Evolutionary conservation across 2,113 vertebrate genomes (phyloP).

Genomic region (Herpetotheres cachinnans): DNA sequence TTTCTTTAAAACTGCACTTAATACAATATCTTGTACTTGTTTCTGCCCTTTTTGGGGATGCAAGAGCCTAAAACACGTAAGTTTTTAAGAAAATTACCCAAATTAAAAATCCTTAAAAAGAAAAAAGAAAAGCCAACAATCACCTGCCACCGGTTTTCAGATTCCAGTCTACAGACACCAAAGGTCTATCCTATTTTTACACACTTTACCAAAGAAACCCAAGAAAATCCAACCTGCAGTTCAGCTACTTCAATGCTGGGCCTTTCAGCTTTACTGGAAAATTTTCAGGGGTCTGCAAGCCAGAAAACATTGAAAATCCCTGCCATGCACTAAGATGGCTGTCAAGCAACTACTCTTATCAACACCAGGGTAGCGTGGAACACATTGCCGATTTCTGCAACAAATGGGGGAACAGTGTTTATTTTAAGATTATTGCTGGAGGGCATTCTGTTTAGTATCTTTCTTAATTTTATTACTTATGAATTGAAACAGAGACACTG

Average conservation of each 20-base stretch:
- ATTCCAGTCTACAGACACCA: neutral
- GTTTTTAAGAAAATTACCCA: neutral
- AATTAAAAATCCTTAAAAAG: neutral
- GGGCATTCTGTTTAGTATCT: neutral
- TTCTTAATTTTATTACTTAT: neutral
- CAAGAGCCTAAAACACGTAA: neutral
- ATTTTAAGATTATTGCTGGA: neutral
- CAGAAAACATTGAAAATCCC: neutral
- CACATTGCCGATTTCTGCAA: accelerated
- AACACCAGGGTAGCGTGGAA: neutral
- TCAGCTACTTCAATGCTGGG: neutral
- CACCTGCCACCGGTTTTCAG: neutral
- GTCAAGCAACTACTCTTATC: neutral
- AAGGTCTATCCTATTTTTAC: neutral
- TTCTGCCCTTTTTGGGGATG: neutral
- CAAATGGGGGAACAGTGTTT: neutral
- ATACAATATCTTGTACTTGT: neutral
- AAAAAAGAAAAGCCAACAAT: no score
- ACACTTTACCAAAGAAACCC: neutral
- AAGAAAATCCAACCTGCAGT: neutral
- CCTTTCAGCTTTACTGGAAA: neutral
- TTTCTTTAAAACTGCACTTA: neutral
- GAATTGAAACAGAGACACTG: neutral
- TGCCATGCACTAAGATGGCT: neutral
- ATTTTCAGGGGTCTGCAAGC: neutral